Evolutionary conservation across 2,888 invertebrate genomes (phyloP).

Genomic region (Cecidostiba fungosa): DNA sequence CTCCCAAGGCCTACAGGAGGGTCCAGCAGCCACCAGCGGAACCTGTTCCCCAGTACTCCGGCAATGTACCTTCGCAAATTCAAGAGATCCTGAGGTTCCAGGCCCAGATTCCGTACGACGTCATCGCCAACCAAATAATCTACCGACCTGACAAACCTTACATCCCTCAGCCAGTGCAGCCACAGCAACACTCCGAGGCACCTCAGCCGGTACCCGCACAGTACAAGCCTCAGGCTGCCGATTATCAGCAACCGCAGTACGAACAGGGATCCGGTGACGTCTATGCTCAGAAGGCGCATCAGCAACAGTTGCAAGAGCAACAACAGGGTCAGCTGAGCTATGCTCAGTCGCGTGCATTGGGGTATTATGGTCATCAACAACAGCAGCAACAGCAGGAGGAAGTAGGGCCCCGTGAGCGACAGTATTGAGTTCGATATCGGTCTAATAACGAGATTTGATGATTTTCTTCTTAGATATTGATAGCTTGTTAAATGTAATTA

Average conservation of each 20-base stretch:
- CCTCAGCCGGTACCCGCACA: background rate
- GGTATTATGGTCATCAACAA: constrained; percentile 44
- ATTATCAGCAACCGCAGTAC: constrained; percentile 32
- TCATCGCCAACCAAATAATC: constrained; percentile 75
- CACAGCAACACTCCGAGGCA: constrained; percentile 2
- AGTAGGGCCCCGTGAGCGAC: constrained; percentile 31
- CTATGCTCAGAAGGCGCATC: constrained; percentile 12
- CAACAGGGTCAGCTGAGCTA: constrained; percentile 11
- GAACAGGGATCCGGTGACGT: background rate
- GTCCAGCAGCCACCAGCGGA: constrained; percentile 72
- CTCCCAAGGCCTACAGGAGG: constrained; percentile 70
- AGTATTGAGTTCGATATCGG: constrained; percentile 33
- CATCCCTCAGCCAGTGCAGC: constrained; percentile 73
- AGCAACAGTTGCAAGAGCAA: background rate
- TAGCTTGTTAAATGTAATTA: background rate
- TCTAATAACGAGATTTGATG: background rate
- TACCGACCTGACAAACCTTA: constrained; percentile 75
- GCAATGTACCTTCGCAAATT: constrained; percentile 72
- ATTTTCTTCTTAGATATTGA: background rate
- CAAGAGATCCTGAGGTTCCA: constrained; percentile 75
- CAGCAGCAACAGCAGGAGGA: constrained; percentile 38
- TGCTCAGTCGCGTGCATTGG: background rate
- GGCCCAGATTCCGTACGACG: constrained; percentile 76
- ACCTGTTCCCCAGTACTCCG: constrained; percentile 72
- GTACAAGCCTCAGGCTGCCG: constrained; percentile 6